Evolutionary conservation across 1,140 invertebrate genomes (phyloP).

Genomic region (Cylas formicarius): DNA sequence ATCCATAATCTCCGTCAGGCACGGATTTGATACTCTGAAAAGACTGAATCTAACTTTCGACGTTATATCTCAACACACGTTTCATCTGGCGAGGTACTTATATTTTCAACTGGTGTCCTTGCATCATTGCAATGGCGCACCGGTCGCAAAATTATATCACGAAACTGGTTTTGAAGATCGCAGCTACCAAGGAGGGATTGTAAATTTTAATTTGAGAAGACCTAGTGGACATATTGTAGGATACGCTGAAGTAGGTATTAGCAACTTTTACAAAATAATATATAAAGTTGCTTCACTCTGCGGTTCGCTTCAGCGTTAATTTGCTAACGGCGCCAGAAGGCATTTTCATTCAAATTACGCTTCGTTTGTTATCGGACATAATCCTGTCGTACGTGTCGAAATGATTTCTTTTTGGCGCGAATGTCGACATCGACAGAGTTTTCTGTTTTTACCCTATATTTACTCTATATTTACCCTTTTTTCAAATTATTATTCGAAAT

Average conservation of each 20-base stretch:
- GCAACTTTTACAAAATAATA: slow-evolving; percentile 38
- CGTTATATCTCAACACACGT: slow-evolving; percentile 66
- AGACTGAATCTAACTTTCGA: slow-evolving; percentile 53
- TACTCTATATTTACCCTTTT: too few relatives aligned
- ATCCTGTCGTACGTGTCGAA: too few relatives aligned
- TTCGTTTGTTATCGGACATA: too few relatives aligned
- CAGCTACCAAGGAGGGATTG: slow-evolving; percentile 69
- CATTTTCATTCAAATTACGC: too few relatives aligned
- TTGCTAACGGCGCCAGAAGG: too few relatives aligned
- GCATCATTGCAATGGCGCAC: slow-evolving; percentile 67
- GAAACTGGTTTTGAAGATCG: slow-evolving; percentile 59
- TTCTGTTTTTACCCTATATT: too few relatives aligned
- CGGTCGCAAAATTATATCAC: slow-evolving; percentile 65
- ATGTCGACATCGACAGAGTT: too few relatives aligned
- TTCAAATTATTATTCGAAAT: too few relatives aligned
- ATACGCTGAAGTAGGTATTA: slow-evolving; percentile 67
- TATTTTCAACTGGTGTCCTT: slow-evolving; percentile 56
- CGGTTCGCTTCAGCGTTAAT: neutral
- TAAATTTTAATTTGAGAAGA: slow-evolving; percentile 83
- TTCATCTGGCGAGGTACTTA: slow-evolving; percentile 66
- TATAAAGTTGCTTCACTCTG: neutral
- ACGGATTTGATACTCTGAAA: slow-evolving; percentile 70
- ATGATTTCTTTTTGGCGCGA: too few relatives aligned
- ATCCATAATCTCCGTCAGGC: slow-evolving; percentile 70
- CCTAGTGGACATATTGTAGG: slow-evolving; percentile 74